A percentile compares a stretch with the other conserved stretches of the same genome.
Conservation (phyloP, 2,113 vertebrate species). For the Xyliphius kryptos region DNA sequence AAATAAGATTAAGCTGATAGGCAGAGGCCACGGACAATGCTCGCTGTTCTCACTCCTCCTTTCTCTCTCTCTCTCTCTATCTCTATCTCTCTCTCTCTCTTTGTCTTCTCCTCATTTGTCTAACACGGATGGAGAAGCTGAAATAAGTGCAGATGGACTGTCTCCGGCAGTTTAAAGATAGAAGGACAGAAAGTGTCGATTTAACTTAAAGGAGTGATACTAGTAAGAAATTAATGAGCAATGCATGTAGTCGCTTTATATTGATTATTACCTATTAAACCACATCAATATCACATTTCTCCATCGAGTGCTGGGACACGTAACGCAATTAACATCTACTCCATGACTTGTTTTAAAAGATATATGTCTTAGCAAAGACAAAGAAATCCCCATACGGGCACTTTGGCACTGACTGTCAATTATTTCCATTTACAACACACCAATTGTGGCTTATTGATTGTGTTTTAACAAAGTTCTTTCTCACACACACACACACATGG, state of each 20-base stretch:
- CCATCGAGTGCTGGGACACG: too few species aligned
- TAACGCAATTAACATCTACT: constrained; percentile 21
- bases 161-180: too few species aligned
- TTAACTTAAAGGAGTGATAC: too few species aligned
- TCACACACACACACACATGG: too few species aligned
- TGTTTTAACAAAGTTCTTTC: constrained; percentile 87
- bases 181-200: constrained; percentile 1
- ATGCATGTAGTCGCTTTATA: too few species aligned
- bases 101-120: constrained; percentile 44
- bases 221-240: too few species aligned
- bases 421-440: constrained; percentile 72
- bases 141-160: too few species aligned
- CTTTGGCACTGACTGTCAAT: constrained; percentile 84
- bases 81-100: too few species aligned
- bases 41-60: constrained; percentile 36
- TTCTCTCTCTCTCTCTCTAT: constrained; percentile 26
- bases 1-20: constrained; percentile 59
- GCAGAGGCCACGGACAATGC: constrained; percentile 50
- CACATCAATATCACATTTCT: too few species aligned
- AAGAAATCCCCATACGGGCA: constrained; percentile 65
- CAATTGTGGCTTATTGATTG: constrained; percentile 91
- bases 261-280: too few species aligned
- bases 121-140: constrained; percentile 22
- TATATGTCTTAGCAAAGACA: constrained; percentile 26
- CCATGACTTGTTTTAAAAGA: constrained; percentile 24